These are phyloP conservation scores for Tonatia bakeri DNA, from an alignment of 2,113 vertebrate species.

Conservation along the genomic window DNA sequence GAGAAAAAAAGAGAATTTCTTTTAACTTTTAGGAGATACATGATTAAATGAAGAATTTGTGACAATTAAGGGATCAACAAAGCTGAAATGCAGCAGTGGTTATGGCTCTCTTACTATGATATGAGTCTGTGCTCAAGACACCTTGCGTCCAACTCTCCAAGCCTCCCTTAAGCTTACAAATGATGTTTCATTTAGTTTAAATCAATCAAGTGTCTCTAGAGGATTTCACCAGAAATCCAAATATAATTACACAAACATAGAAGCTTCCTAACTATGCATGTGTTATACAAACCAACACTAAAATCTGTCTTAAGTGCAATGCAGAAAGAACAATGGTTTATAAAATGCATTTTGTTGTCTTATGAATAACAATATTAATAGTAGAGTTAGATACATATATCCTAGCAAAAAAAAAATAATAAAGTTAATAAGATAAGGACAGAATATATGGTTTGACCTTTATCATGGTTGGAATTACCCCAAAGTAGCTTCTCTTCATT, in stretches of 20 bases:
- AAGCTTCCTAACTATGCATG: slow-evolving; percentile 21
- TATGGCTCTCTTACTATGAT: neutral
- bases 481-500: neutral
- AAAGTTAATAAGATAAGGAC: neutral
- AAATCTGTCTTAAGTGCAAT: slow-evolving; percentile 1
- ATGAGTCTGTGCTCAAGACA: neutral
- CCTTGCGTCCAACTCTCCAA: neutral
- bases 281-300: neutral
- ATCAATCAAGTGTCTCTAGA: slow-evolving; percentile 50
- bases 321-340: slow-evolving; percentile 14
- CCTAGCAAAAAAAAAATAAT: neutral
- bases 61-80: neutral
- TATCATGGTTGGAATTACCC: neutral
- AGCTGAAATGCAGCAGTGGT: neutral
- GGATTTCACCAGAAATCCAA: slow-evolving; percentile 54
- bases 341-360: neutral
- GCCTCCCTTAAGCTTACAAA: slow-evolving; percentile 4
- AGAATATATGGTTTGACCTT: neutral
- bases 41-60: neutral
- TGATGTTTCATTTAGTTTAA: slow-evolving; percentile 59
- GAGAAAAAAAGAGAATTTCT: neutral
- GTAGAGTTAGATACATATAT: neutral
- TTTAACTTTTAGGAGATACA: neutral
- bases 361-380: neutral
- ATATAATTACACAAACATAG: slow-evolving; percentile 64